phyloP scores from a whole-genome alignment of 2,113 vertebrate species.

The Xiphias gladius region DNA sequence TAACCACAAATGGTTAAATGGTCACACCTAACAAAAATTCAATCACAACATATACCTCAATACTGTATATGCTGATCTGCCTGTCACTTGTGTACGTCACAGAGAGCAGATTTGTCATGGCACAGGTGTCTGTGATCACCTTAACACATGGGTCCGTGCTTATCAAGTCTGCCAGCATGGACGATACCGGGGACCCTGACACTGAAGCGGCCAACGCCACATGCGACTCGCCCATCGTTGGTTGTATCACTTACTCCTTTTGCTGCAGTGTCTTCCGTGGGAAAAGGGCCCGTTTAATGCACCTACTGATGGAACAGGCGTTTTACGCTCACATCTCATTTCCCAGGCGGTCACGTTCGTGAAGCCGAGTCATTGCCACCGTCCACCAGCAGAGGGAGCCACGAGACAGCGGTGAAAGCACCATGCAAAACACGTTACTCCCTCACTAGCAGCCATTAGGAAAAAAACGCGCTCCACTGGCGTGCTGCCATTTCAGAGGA shows the following conservation, averaged over 20 bases:
- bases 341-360: background rate
- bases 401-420: background rate
- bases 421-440: fast-evolving
- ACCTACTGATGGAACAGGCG: too few relatives aligned
- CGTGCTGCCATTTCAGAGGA: slow-evolving; percentile 28
- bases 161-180: background rate
- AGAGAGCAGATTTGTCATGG: too few relatives aligned
- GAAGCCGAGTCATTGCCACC: background rate
- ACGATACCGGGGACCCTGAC: background rate
- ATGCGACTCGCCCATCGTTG: background rate
- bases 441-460: slow-evolving; percentile 4
- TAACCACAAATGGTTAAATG: too few relatives aligned
- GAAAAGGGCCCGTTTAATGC: too few relatives aligned
- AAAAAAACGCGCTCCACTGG: background rate
- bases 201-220: background rate
- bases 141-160: background rate
- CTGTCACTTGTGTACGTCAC: background rate
- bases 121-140: background rate
- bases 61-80: background rate
- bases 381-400: slow-evolving; percentile 57
- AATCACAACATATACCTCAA: background rate
- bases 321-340: background rate
- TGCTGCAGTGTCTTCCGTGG: too few relatives aligned
- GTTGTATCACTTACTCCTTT: too few relatives aligned
- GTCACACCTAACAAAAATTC: too few relatives aligned